Evolutionary conservation across 2,888 invertebrate species (phyloP), one percentile per base, ranked within the genome.

Genomic region (Tuberolachnus salignus): DNA sequence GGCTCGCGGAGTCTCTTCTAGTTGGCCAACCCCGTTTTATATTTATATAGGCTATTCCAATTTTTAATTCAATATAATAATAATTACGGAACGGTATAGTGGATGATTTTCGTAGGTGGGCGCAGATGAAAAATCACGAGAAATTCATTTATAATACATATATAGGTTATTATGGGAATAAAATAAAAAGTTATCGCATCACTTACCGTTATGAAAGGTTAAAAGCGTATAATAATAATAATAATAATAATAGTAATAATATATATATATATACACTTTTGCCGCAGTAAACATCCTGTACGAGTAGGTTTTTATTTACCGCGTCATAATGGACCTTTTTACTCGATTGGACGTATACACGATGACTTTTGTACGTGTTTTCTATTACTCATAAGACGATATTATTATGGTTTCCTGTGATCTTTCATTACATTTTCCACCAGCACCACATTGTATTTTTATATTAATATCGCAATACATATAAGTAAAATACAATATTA

Each of bases 291-390:
- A 13, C 1, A 53, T 53, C 21, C 6, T 16, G 44, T n/a, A 26
- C n/a, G n/a, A 71, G 23, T 71, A 71, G 10, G 13, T 57, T 71
- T 59, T 71, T 46, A 59, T 59, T 71, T 59, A 46, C n/a, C n/a
- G n/a, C n/a, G n/a, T n/a, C n/a, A 23, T 46, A 59, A n/a, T 26
- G 26, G 13, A 71, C 59, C 71, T 59, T 71, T 59, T 59, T 59
- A 16, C 70, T 46, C 21, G n/a, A 71, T 57, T 46, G 23, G 46
- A 44, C 70, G 8, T 13, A 70, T 42, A 23, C 23, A n/a, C 44
- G 44, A 14, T 11, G 23, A 70, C 51, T 53, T 26, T 34, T 34
- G 53, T 61, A n/a, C 19, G 10, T 1, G 53, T n/a, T 64, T 23
- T 46, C 21, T 46, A 1, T 14, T n/a, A n/a, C n/a, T n/a, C 57